Evolutionary conservation across 2,888 invertebrate genomes (phyloP).

Genomic region (Frankliniella intonsa): DNA sequence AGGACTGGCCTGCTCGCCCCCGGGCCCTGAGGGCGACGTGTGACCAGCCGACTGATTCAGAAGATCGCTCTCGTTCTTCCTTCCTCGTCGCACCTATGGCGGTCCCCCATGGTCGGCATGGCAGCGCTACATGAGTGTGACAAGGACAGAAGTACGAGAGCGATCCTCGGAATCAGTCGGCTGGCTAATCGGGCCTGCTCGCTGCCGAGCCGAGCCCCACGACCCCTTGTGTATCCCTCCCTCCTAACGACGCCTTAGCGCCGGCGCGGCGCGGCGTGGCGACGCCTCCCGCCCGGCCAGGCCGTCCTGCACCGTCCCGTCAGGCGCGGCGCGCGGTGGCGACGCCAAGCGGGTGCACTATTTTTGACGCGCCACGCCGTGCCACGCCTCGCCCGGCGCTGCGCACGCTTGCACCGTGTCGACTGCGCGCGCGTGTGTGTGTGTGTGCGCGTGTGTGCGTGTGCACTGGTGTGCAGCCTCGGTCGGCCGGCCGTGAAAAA

Average conservation of each 20-base stretch:
- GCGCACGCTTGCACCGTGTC: not conserved
- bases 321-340: no score
- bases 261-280: not conserved
- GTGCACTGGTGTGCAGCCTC: not conserved
- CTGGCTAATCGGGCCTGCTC: not conserved
- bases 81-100: no score
- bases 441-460: not conserved
- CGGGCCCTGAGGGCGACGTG: no score
- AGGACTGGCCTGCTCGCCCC: no score
- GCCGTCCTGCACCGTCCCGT: no score
- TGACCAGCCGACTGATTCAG: no score
- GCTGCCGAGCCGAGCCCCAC: not conserved
- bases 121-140: no score
- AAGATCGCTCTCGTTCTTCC: no score
- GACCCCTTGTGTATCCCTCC: not conserved
- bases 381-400: not conserved
- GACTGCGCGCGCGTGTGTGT: not conserved
- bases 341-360: not conserved
- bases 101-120: no score
- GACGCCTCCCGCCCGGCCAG: not conserved
- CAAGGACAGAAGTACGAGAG: no score
- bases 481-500: constrained; percentile 1
- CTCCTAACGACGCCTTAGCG: not conserved
- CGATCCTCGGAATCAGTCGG: no score
- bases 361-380: constrained; percentile 5